Evolutionary conservation across 2,797 vertebrate genomes (phyloP).

Genomic region (Gobio occitaniae): DNA sequence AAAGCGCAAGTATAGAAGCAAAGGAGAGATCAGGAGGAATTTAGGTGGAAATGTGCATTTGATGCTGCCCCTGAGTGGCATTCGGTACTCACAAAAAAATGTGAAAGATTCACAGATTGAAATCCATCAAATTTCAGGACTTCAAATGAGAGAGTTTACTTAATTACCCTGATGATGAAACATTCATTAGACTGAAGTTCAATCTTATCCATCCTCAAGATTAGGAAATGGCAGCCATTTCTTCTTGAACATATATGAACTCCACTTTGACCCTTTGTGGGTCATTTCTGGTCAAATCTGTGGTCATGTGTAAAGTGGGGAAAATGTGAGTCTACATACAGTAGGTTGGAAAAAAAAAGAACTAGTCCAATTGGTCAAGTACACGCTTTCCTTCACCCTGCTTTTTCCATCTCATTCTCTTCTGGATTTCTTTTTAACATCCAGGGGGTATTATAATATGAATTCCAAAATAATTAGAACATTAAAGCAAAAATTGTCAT

Average conservation of each 20-base stretch:
- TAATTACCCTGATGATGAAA: conserved; percentile 22
- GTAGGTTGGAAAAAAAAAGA: not conserved
- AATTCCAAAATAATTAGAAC: not conserved
- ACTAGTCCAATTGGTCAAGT: not conserved
- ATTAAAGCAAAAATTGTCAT: not conserved
- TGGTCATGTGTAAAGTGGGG: not conserved
- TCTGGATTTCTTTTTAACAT: not conserved
- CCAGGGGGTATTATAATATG: not conserved
- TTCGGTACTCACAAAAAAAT: not conserved
- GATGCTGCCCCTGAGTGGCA: conserved; percentile 33
- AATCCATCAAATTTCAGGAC: conserved; percentile 23
- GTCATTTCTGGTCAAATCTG: not conserved
- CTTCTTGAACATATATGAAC: not conserved
- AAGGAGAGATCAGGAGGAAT: conserved; percentile 48
- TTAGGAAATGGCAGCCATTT: conserved; percentile 4
- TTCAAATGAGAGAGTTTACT: conserved; percentile 32
- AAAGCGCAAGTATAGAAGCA: conserved; percentile 59
- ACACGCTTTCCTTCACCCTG: not conserved
- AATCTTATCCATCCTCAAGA: not conserved
- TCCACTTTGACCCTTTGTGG: not conserved
- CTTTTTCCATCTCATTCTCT: not conserved
- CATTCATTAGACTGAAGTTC: not conserved
- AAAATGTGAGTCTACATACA: not conserved
- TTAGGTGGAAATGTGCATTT: conserved; percentile 50
- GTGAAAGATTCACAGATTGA: conserved; percentile 5